Conservation (phyloP, 2,113 vertebrate species). For the Cacatua alba region DNA sequence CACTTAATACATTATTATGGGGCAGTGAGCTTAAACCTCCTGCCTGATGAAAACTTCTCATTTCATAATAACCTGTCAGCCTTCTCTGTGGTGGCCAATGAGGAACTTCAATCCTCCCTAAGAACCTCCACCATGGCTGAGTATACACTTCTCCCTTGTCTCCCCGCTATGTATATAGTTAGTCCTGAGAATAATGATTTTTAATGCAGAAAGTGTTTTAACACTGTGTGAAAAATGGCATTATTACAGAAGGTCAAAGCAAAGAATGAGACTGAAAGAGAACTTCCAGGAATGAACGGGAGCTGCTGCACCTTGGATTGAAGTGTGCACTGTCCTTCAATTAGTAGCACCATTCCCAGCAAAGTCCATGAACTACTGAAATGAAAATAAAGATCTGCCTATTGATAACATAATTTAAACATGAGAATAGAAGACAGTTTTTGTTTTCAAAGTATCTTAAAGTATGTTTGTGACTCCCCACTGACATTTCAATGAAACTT, state of each 20-base stretch:
- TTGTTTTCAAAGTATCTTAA: conserved; percentile 31
- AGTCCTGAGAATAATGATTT: not conserved
- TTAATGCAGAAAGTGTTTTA: not conserved
- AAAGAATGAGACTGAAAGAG: not conserved
- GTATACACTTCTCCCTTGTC: not conserved
- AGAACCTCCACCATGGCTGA: fast-evolving
- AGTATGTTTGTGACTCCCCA: not conserved
- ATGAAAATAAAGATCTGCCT: not conserved
- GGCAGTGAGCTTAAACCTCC: not conserved
- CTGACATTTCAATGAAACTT: conserved; percentile 52
- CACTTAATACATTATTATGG: not conserved
- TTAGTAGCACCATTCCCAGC: not conserved
- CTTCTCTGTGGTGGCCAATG: fast-evolving
- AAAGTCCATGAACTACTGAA: not conserved
- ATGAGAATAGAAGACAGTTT: not conserved
- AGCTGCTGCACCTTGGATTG: not conserved
- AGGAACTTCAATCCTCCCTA: not conserved
- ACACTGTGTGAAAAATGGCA: not conserved
- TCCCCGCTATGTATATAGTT: not conserved
- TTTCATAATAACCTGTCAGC: not conserved
- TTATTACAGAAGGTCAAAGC: not conserved
- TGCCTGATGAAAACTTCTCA: not conserved
- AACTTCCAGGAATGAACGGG: not conserved
- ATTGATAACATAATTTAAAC: not conserved
- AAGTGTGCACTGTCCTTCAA: not conserved